Percentiles rank a stretch among this genome's conserved stretches.
These are phyloP conservation scores for Erebia epiphron DNA, from an alignment of 2,888 invertebrate species.

Conservation along the genomic window DNA sequence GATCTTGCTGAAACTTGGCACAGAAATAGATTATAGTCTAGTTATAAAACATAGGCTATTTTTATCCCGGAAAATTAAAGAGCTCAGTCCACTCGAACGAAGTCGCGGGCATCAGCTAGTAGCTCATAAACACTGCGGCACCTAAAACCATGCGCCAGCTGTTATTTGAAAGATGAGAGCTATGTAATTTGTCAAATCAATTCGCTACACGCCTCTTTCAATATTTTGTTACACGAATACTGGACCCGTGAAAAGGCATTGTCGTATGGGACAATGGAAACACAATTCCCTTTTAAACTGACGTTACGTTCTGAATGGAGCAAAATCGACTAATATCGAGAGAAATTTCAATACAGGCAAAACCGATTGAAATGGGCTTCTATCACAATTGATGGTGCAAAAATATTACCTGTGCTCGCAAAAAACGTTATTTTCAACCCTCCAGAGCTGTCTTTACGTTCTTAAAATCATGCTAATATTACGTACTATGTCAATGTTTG, in stretches of 20 bases:
- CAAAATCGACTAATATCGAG: constrained; percentile 26
- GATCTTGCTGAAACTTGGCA: no score
- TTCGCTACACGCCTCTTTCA: neutral
- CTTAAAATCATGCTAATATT: no score
- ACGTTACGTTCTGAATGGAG: constrained; percentile 26
- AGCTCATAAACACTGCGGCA: no score
- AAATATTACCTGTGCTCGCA: no score
- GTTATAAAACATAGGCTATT: no score
- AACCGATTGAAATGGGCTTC: neutral
- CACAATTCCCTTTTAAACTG: constrained; percentile 25
- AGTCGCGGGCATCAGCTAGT: no score
- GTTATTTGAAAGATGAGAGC: neutral
- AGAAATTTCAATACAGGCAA: constrained; percentile 6
- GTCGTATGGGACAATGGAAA: constrained; percentile 22
- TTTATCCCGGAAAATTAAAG: no score
- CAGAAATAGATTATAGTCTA: no score
- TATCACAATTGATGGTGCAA: neutral
- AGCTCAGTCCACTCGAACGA: no score
- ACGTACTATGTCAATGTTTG: no score
- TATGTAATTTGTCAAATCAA: constrained; percentile 10
- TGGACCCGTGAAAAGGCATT: constrained; percentile 16
- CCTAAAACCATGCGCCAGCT: neutral
- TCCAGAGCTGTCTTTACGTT: no score
- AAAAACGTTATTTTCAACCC: no score
- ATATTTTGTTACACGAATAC: constrained; percentile 5